Evolutionary conservation across 2,113 vertebrate species (phyloP).

Genomic region (Vulpes vulpes): DNA sequence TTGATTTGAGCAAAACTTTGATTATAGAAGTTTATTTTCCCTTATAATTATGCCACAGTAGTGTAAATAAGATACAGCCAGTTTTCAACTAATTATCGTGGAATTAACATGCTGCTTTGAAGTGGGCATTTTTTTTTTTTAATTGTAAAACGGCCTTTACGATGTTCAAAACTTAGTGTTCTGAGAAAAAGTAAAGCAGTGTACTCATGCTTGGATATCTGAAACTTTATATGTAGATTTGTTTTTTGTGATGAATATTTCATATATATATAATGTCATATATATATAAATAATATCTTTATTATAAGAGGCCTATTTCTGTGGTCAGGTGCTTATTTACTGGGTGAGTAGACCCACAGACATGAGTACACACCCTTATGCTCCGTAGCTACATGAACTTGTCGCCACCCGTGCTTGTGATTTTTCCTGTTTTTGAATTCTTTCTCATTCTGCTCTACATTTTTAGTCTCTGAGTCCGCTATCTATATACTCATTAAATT

Average conservation of each 20-base stretch:
- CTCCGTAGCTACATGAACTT: rapidly evolving
- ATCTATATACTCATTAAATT: not conserved
- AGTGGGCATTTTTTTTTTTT: not conserved
- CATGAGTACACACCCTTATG: not conserved
- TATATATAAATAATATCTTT: too few species aligned
- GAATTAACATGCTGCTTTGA: not conserved
- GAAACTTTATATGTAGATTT: not conserved
- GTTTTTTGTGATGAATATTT: not conserved
- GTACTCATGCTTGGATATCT: not conserved
- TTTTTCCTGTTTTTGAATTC: not conserved
- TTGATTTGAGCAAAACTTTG: not conserved
- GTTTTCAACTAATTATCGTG: not conserved
- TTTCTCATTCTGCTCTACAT: not conserved
- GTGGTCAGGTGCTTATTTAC: not conserved
- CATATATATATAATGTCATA: too few species aligned
- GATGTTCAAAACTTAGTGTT: not conserved
- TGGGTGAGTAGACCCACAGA: not conserved
- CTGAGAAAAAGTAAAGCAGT: not conserved
- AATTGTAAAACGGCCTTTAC: not conserved
- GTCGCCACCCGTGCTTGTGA: not conserved
- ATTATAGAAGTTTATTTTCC: not conserved
- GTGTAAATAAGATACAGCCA: not conserved
- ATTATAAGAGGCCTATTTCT: not conserved
- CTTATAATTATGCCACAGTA: not conserved
- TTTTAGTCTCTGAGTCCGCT: not conserved